phyloP scores from a whole-genome alignment of 2,797 vertebrate species.

The Cacajao melanocephalus region DNA sequence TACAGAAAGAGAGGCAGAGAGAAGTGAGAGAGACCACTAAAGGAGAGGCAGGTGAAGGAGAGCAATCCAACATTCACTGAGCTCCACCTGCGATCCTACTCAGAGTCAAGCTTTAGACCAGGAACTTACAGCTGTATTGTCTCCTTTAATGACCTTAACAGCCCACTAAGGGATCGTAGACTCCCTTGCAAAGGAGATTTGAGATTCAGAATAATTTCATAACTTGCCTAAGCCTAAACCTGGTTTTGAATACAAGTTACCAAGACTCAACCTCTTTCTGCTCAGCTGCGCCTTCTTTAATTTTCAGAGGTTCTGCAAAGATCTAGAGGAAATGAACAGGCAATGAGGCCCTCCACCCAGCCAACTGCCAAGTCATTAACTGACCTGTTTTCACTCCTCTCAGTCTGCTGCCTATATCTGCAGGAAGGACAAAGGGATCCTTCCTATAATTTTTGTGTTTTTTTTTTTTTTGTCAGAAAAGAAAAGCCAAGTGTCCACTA shows the following conservation, averaged over 20 bases:
- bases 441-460: neutral
- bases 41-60: neutral
- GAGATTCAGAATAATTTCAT: neutral
- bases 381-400: neutral
- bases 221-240: neutral
- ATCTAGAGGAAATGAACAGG: neutral
- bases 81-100: neutral
- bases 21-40: neutral
- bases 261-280: neutral
- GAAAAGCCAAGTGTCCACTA: neutral
- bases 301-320: neutral
- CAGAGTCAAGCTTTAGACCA: neutral
- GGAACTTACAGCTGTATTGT: neutral
- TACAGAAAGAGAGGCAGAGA: neutral
- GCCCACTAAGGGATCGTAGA: neutral
- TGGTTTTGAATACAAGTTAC: neutral
- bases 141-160: neutral
- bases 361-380: fast-evolving
- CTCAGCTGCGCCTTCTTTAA: neutral
- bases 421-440: neutral
- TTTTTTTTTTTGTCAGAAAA: neutral
- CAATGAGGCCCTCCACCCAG: neutral
- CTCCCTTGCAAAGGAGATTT: neutral
- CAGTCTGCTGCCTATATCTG: neutral
- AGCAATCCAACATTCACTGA: neutral